Percentiles rank a stretch among this genome's conserved stretches.
phyloP scores from a whole-genome alignment of 2,113 vertebrate species.

The Nematolebias whitei region DNA sequence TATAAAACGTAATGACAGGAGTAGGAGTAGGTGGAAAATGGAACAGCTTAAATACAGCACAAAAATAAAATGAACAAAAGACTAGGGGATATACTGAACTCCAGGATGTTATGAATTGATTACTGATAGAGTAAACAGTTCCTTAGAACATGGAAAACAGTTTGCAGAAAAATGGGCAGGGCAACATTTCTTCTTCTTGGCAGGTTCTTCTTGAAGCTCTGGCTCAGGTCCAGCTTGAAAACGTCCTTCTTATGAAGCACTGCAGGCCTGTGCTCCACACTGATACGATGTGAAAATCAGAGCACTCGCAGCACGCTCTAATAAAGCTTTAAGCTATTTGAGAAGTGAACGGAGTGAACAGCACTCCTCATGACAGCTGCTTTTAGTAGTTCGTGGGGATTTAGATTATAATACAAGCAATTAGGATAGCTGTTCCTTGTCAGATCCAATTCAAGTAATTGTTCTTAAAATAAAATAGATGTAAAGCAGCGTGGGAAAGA shows the following conservation, averaged over 20 bases:
- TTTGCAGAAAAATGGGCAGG: conserved; percentile 9
- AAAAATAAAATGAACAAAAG: neutral
- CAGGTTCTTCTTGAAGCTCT: conserved; percentile 40
- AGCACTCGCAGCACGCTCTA: conserved; percentile 2
- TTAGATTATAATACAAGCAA: conserved; percentile 1
- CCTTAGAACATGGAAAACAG: conserved; percentile 56
- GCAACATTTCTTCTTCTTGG: conserved; percentile 46
- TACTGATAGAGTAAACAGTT: conserved; percentile 46
- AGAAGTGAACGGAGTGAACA: neutral
- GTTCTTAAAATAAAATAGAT: conserved; percentile 46
- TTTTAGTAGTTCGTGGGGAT: conserved; percentile 2
- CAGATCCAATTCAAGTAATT: conserved; percentile 29
- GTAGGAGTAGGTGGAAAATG: neutral
- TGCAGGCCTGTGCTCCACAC: conserved; percentile 9
- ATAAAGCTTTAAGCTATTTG: conserved; percentile 8
- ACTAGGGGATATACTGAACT: neutral
- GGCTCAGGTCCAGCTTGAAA: conserved; percentile 30
- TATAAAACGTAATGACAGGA: neutral
- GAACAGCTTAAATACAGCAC: neutral
- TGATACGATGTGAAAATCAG: conserved; percentile 33
- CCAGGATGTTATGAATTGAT: conserved; percentile 21
- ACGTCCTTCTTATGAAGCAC: conserved; percentile 32
- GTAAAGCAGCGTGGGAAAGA: conserved; percentile 69
- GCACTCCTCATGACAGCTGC: conserved; percentile 1
- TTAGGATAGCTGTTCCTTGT: conserved; percentile 16